Conservation (phyloP, 1,140 invertebrate genomes). For the Adoxophyes honmai region DNA sequence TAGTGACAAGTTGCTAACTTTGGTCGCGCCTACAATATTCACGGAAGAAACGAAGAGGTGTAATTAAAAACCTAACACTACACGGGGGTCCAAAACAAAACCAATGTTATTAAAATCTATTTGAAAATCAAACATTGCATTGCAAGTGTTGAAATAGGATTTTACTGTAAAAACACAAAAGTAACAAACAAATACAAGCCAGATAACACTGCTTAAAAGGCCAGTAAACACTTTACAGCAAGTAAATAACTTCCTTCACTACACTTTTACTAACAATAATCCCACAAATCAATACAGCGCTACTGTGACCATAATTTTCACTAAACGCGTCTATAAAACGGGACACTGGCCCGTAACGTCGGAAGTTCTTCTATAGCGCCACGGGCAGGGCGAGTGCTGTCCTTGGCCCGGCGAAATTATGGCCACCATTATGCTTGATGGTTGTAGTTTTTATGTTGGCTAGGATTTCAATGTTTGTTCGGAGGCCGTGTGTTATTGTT, state of each 20-base stretch:
- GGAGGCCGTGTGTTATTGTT: not conserved
- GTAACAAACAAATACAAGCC: too few relatives aligned
- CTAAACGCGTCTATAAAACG: conserved; percentile 45
- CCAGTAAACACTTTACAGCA: not conserved
- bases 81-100: too few relatives aligned
- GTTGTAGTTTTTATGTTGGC: conserved; percentile 33
- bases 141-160: too few relatives aligned
- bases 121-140: too few relatives aligned
- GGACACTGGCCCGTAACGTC: conserved; percentile 46
- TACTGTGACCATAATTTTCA: conserved; percentile 41
- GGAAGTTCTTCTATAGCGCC: conserved; percentile 41
- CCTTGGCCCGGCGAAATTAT: conserved; percentile 35
- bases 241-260: too few relatives aligned
- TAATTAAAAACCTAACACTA: too few relatives aligned
- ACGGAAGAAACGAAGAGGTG: too few relatives aligned
- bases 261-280: not conserved
- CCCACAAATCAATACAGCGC: conserved; percentile 1
- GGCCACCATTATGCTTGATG: conserved; percentile 36
- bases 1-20: too few relatives aligned
- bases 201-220: too few relatives aligned
- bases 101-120: too few relatives aligned
- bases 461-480: conserved; percentile 13
- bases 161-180: too few relatives aligned
- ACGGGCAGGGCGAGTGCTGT: conserved; percentile 33
- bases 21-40: too few relatives aligned